Percentiles rank a stretch among this genome's conserved stretches.
These are phyloP conservation scores for Myopa testacea DNA, from an alignment of 2,888 invertebrate species.

Conservation along the genomic window DNA sequence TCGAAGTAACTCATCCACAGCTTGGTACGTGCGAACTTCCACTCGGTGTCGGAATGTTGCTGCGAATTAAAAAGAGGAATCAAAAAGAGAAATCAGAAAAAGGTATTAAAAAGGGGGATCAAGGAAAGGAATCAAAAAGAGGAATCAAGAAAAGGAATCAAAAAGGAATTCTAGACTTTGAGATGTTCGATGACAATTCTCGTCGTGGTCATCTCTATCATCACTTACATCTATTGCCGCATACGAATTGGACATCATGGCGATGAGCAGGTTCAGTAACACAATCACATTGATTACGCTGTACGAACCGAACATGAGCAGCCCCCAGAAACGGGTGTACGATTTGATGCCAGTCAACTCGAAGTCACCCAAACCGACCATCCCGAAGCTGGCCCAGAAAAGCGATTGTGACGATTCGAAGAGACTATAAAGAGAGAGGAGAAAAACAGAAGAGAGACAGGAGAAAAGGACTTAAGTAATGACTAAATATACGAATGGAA, in stretches of 20 bases:
- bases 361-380: conserved; percentile 89
- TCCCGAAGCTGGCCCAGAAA: conserved; percentile 96
- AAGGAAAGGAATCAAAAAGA: neutral
- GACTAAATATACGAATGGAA: conserved; percentile 12
- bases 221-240: conserved; percentile 85
- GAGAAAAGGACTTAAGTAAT: neutral
- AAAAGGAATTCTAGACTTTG: neutral
- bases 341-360: conserved; percentile 89
- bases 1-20: conserved; percentile 98
- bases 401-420: conserved; percentile 95
- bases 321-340: conserved; percentile 93
- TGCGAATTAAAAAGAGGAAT: conserved; percentile 65
- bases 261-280: conserved; percentile 91
- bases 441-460: neutral
- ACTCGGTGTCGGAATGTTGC: conserved; percentile 95
- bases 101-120: neutral
- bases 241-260: conserved; percentile 98
- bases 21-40: conserved; percentile 95
- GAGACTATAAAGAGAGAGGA: conserved; percentile 72
- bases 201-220: too few relatives aligned
- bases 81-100: neutral
- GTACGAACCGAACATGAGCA: conserved; percentile 96
- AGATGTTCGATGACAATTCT: neutral
- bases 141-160: neutral
- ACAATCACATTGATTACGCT: conserved; percentile 96